Evolutionary conservation across 2,888 invertebrate genomes (phyloP), one percentile per base, ranked within the genome.

Genomic region (Heliconius sara): DNA sequence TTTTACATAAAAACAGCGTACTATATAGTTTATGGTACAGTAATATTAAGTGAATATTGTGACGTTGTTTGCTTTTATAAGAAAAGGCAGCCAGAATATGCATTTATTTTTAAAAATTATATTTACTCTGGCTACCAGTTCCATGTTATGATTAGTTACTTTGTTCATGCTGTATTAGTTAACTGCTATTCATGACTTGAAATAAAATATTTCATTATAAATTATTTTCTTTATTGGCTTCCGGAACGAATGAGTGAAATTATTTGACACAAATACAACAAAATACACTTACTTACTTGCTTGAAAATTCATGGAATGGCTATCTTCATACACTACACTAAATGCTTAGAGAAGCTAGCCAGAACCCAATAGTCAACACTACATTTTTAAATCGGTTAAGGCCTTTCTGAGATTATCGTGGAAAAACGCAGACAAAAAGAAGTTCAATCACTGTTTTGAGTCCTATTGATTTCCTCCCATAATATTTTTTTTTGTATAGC

Each of bases 101-200:
- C 82, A 82, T 83, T 76, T 80, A 82, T 68, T 73, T 79, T 65
- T 79, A 72, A 19, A 25, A 74, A 67, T 67, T 73, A 39, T 70
- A 47, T 47, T 73, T 39, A 63, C n/a, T 71, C 77, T 78, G 75
- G 70, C 72, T 57, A 67, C 74, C 65, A 9, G 16, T 66, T 72
- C 52, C 63, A 67, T 34, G 47, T 76, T 82, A 77, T 57, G 30
- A 66, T 78, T 78, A 84, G 79, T 67, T 79, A 80, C 66, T 81
- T 83, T 80, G 80, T 82, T 81, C 80, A 76, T 63, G 74, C 77
- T 79, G 81, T 73, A 77, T 82, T 79, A 79, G 81, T 82, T 80
- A 67, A 73, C 78, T 80, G 70, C 75, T 83, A 82, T 79, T 79
- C 79, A 76, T 75, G 76, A 85, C 79, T 83, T 83, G 79, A 79